Percentiles rank a stretch among this genome's conserved stretches.
Evolutionary conservation across 92 coral and sea anemone species (phyloP).

Genomic region (Pocillopora meandrina): DNA sequence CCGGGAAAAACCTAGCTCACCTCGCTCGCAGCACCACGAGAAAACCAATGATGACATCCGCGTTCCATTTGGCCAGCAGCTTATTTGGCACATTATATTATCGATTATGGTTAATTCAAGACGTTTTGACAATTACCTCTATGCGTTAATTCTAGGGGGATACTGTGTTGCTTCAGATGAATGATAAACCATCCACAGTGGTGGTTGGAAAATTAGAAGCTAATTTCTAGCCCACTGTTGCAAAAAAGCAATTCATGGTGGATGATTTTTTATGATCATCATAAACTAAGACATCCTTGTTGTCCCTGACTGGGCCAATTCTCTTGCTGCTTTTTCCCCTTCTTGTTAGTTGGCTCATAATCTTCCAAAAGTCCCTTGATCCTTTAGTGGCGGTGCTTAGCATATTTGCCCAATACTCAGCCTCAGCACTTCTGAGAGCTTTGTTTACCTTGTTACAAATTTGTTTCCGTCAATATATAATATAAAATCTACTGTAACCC

Average conservation of each 20-base stretch:
- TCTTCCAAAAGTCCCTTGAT: slow-evolving; percentile 16
- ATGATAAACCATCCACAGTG: no score
- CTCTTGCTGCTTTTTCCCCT: not conserved
- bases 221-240: slow-evolving; percentile 18
- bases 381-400: slow-evolving; percentile 4
- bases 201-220: not conserved
- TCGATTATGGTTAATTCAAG: not conserved
- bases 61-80: not conserved
- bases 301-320: slow-evolving; percentile 1
- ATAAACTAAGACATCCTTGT: slow-evolving; percentile 21
- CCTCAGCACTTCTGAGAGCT: no score
- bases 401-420: not conserved
- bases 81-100: not conserved
- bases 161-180: not conserved
- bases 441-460: not conserved
- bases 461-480: not conserved
- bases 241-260: slow-evolving; percentile 29
- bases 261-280: slow-evolving; percentile 32
- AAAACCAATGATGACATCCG: not conserved
- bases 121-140: not conserved
- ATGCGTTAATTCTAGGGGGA: not conserved
- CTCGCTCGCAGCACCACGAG: no score
- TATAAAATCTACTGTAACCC: no score
- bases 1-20: no score
- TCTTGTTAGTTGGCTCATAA: slow-evolving; percentile 7